Evolutionary conservation across 2,888 invertebrate species (phyloP), one percentile per base, ranked within the genome.

Genomic region (Agrotis clavis): DNA sequence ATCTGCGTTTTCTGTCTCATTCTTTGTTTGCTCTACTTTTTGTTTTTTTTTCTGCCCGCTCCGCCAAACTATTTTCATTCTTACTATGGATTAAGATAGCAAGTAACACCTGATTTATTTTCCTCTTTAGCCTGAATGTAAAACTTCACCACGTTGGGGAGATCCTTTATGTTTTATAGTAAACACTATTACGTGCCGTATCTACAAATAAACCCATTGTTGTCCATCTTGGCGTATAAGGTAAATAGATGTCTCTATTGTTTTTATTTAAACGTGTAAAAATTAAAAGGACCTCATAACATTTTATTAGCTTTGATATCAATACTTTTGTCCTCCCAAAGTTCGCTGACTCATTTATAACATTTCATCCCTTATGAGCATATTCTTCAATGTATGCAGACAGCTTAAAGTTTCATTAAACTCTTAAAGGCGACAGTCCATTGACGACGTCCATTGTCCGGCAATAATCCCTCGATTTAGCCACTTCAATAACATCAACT

Each of bases 391-490:
- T 57, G 56, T 67, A 50, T 56, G 67, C 76, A 48, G 18, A 61
- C 53, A 53, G 69, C 63, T 76, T 81, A 67, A 18, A 30, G 30
- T 71, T 68, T 74, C 57, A 75, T 69, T 79, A 57, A 62, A 82
- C 35, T 73, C 67, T 72, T 51, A 77, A 84, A 79, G 77, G 74
- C 72, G 56, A 67, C 71, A 84, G 80, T 82, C 85, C 87, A 88
- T 82, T 83, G 85, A 77, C 83, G 77, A 79, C 67, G 50, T 78
- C 80, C 77, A 86, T 87, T 89, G 88, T 89, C 82, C 71, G 66
- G 50, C 67, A 73, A 86, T 86, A 82, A 87, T 87, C 83, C 81
- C 84, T 86, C 84, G 78, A 84, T 86, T 86, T 86, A 87, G 78
- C 81, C 41, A 79, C 74, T 85, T 82, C 74, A 85, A 85, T 87